Evolutionary conservation across 2,888 invertebrate genomes (phyloP), one percentile per base, ranked within the genome.

Genomic region (Pandemis corylana): DNA sequence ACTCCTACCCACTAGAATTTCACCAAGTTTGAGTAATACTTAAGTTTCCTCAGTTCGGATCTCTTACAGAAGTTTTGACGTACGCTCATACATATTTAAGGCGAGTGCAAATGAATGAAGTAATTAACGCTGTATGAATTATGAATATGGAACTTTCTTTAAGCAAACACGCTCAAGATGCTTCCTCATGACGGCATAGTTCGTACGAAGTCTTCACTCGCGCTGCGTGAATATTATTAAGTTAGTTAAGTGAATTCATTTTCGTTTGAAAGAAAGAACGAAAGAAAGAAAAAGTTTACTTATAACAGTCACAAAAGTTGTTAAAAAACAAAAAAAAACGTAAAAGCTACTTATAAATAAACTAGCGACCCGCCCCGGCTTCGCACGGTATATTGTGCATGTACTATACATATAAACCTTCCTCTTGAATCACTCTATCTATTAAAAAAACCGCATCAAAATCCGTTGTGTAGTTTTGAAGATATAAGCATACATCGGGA

Each of bases 71-170:
- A 88, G 82, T 87, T 89, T 84, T 84, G 83, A 83, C 84, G 83
- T 82, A 80, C 82, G 78, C 87, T 89, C 89, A 88, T 90, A 86
- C 90, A 90, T 90, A 89, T 89, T 89, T 86, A 88, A 87, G 63
- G 78, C 77, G 81, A 72, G 79, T 80, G 83, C 78, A 82, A 87
- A 85, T 86, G 82, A 87, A 85, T 86, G 83, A 79, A 79, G 83
- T 83, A 81, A 84, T 85, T 84, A 67, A 70, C 13, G 70, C 65
- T 62, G 71, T 72, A 72, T 75, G 77, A 76, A 70, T 65, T 36
- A 70, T 75, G 74, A 75, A 72, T 74, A 64, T 73, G 65, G 71
- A 76, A 75, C 36, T 76, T 74, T 74, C 71, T 66, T 73, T 28
- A 75, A 42, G 64, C 59, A 75, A 71, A 76, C 53, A 69, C 44